Percentiles rank a stretch among this genome's conserved stretches.
phyloP scores from a whole-genome alignment of 2,797 vertebrate species.

The Loris lydekkerianus region DNA sequence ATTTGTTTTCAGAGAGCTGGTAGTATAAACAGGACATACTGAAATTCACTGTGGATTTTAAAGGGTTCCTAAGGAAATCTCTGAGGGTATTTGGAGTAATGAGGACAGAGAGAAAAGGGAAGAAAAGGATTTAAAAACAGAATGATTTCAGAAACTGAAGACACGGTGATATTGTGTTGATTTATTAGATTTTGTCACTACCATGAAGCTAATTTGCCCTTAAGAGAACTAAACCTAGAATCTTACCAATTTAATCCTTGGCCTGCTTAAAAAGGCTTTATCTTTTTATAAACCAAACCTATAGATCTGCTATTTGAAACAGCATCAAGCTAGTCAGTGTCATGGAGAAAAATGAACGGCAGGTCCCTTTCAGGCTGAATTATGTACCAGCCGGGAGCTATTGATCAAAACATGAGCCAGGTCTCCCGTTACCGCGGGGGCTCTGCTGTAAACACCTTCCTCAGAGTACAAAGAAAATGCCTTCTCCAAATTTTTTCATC shows the following conservation, averaged over 20 bases:
- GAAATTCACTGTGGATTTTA: slow-evolving; percentile 82
- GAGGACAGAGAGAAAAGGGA: background rate
- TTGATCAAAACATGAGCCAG: slow-evolving; percentile 74
- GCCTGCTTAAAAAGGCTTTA: slow-evolving; percentile 74
- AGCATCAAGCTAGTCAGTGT: slow-evolving; percentile 76
- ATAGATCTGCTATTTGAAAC: slow-evolving; percentile 82
- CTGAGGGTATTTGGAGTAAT: slow-evolving; percentile 35
- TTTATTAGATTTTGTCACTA: slow-evolving; percentile 70
- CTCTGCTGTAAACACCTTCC: slow-evolving; percentile 79
- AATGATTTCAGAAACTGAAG: slow-evolving; percentile 63
- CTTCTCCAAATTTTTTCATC: slow-evolving; percentile 72
- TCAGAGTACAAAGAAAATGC: slow-evolving; percentile 29
- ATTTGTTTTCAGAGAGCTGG: slow-evolving; percentile 81
- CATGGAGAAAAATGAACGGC: slow-evolving; percentile 83
- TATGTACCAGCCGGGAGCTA: slow-evolving; percentile 75
- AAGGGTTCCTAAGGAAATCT: slow-evolving; percentile 77
- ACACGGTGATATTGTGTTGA: slow-evolving; percentile 23
- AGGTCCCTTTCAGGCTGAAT: slow-evolving; percentile 65
- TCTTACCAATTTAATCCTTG: slow-evolving; percentile 65
- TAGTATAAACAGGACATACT: slow-evolving; percentile 77
- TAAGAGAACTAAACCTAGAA: slow-evolving; percentile 78
- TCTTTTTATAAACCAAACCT: slow-evolving; percentile 74
- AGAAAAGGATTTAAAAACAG: slow-evolving; percentile 43
- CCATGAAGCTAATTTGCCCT: slow-evolving; percentile 61
- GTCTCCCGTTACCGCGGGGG: slow-evolving; percentile 76